Percentiles rank a stretch among this genome's conserved stretches.
These are phyloP conservation scores for Globodera rostochiensis DNA, from an alignment of 1,140 invertebrate species.

Conservation along the genomic window DNA sequence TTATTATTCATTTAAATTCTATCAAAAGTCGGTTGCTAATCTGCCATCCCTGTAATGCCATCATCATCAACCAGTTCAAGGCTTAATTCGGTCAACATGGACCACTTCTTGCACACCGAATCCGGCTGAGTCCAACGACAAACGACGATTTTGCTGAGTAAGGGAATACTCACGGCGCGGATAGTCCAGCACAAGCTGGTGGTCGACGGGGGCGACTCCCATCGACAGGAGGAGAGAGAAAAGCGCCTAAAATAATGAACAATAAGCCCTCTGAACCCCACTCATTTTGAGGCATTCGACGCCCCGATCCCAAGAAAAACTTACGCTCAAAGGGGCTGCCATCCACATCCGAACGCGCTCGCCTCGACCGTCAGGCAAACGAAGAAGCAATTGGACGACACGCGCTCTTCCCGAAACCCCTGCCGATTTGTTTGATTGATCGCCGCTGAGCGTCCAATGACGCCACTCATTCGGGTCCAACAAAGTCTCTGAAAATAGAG, in stretches of 20 bases:
- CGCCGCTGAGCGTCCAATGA: not conserved
- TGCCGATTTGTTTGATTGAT: not conserved
- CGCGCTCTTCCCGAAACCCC: slow-evolving; percentile 7
- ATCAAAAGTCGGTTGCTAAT: too few relatives aligned
- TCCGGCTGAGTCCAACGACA: slow-evolving; percentile 43
- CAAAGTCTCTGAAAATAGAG: not conserved
- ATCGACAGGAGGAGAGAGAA: slow-evolving; percentile 44
- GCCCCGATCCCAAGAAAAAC: not conserved
- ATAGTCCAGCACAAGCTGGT: slow-evolving; percentile 49
- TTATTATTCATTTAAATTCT: too few relatives aligned
- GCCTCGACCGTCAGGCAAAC: not conserved
- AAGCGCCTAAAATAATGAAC: slow-evolving; percentile 42
- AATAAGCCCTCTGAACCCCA: too few relatives aligned
- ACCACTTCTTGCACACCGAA: slow-evolving; percentile 49
- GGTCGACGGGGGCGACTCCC: slow-evolving; percentile 32
- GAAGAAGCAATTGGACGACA: not conserved
- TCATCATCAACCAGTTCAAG: not conserved
- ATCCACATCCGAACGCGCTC: slow-evolving; percentile 12
- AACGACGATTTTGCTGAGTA: slow-evolving; percentile 1
- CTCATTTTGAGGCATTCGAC: not conserved
- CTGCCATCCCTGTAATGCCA: too few relatives aligned
- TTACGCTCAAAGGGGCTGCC: slow-evolving; percentile 7
- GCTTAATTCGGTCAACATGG: slow-evolving; percentile 42
- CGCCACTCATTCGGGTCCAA: slow-evolving; percentile 22
- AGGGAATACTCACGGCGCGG: slow-evolving; percentile 41